phyloP scores from a whole-genome alignment of 2,797 vertebrate species.

The Sebastes aleutianus region DNA sequence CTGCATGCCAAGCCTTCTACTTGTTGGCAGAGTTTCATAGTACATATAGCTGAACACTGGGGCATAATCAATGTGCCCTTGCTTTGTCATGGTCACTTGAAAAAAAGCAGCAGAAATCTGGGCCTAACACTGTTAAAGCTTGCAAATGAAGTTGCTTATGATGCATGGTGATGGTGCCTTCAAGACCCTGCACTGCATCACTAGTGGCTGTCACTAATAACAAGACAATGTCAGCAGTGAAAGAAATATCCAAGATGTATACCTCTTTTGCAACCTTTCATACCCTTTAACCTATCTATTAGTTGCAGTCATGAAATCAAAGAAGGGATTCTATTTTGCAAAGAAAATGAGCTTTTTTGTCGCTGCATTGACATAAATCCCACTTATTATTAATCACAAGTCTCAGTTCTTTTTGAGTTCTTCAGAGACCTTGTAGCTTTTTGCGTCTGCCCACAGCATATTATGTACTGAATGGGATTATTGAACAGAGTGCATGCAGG shows the following conservation, averaged over 20 bases:
- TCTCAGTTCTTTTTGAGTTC: not conserved
- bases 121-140: slow-evolving; percentile 60
- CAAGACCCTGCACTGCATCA: slow-evolving; percentile 36
- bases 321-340: not conserved
- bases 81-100: slow-evolving; percentile 49
- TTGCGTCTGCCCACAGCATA: not conserved
- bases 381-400: not conserved
- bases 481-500: not conserved
- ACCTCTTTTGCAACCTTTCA: not conserved
- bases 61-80: slow-evolving; percentile 21
- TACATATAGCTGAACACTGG: slow-evolving; percentile 10
- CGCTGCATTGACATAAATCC: not conserved
- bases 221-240: not conserved
- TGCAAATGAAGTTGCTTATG: slow-evolving; percentile 52
- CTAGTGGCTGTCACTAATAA: slow-evolving; percentile 43
- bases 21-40: slow-evolving; percentile 29
- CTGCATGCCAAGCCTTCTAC: slow-evolving; percentile 74
- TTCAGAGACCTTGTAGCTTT: not conserved
- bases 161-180: slow-evolving; percentile 68
- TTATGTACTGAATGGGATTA: not conserved
- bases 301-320: not conserved
- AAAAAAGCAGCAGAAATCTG: slow-evolving; percentile 32
- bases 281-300: not conserved
- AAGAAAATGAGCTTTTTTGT: not conserved
- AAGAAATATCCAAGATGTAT: not conserved